A percentile compares a stretch with the other conserved stretches of the same genome.
These are phyloP conservation scores for Uloborus diversus DNA, from an alignment of 1,140 invertebrate species.

Conservation along the genomic window DNA sequence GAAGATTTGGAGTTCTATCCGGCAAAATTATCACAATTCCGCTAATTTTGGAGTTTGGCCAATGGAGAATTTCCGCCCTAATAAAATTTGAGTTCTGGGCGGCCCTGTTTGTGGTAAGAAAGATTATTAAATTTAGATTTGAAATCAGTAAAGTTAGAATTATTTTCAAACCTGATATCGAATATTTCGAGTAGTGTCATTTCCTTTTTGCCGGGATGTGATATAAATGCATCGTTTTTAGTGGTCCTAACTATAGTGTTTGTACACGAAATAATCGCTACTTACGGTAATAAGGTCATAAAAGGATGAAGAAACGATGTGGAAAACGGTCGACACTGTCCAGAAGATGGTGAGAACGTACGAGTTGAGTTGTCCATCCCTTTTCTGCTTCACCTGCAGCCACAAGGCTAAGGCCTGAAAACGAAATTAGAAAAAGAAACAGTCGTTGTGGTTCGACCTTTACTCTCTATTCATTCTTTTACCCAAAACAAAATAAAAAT, in stretches of 20 bases:
- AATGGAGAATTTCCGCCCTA: no score
- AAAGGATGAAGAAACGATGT: slow-evolving; percentile 4
- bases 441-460: no score
- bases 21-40: no score
- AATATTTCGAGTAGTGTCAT: not conserved
- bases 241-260: not conserved
- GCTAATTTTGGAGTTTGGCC: no score
- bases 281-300: slow-evolving; percentile 7
- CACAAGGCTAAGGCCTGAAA: not conserved
- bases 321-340: not conserved
- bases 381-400: slow-evolving; percentile 19
- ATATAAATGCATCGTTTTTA: not conserved
- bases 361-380: slow-evolving; percentile 9
- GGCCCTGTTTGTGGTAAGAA: not conserved
- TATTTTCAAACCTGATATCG: not conserved
- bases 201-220: not conserved
- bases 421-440: no score
- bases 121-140: no score
- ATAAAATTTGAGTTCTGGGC: no score
- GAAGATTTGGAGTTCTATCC: no score
- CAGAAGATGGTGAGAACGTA: slow-evolving; percentile 12
- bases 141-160: not conserved
- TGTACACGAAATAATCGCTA: not conserved
- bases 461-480: no score
- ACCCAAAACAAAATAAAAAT: not conserved